Base-by-base conservation (phyloP, 2,113 vertebrate species). In the Tenrec ecaudatus region DNA sequence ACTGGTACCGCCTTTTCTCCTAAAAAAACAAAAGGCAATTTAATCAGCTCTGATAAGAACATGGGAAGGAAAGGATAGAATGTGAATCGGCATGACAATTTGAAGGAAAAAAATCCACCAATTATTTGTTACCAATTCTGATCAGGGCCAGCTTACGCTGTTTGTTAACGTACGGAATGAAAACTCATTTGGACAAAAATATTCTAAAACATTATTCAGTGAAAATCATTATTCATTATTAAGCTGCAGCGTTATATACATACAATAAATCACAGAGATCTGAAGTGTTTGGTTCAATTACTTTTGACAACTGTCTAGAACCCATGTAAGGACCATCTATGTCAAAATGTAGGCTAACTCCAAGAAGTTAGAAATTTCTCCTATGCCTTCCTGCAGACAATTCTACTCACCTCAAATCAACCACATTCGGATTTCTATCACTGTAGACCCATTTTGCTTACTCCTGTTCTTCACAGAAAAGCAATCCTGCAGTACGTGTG, bases 201-300 rank as follows among this genome's bases (percentile, higher is more conserved):
- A 69, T 38, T 75, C 31, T 20, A 83, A 79, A 91, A 71, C 43
- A 82, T 25, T 36, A 3, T 62, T 64, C 36, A 25, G 23, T 17
- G 47, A 92, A 82, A 90, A 78, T 80, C 77, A 10, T 53, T 53
- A 93, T 93, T 87, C 47, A 47, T 22, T 36, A 93, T 93, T 87
- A 38, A 47, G 71, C 75, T 43, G 69, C 77, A 5, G 17, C 57
- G 79, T 58, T 53, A 88, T 88, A 92, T 86, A 71, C 33, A 53
- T 78, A 86, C 33, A 94, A 83, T 58, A 89, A 82, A 80, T 85
- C 75, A 12, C 62, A 86, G 16, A 58, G 31, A 82, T 85, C 2
- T 87, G 89, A 93, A 86, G 38, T 78, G 23, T 53, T 75, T 88
- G 68, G 1, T 36, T 86, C 62, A 91, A 33, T 93, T 93, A 60